These are phyloP conservation scores for Catharus minimus DNA, from an alignment of 2,113 vertebrate species.

Conservation along the genomic window DNA sequence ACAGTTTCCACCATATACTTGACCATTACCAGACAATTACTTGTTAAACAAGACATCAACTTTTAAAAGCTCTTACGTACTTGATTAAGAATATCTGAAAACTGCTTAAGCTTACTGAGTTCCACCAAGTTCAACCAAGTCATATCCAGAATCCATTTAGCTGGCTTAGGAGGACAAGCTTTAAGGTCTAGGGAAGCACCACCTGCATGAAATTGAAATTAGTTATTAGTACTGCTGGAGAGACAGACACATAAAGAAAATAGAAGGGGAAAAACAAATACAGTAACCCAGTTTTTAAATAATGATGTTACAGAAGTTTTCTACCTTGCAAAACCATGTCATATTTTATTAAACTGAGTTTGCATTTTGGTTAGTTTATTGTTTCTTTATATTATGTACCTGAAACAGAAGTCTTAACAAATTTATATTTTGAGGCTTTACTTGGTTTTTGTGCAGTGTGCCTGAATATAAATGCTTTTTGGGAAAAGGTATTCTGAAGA, in stretches of 20 bases:
- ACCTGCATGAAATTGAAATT: constrained; percentile 70
- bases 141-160: constrained; percentile 96
- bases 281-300: neutral
- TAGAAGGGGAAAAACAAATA: neutral
- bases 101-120: constrained; percentile 90
- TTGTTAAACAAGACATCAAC: neutral
- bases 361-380: neutral
- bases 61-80: constrained; percentile 66
- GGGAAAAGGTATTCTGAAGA: neutral
- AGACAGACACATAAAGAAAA: neutral
- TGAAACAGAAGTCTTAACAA: neutral
- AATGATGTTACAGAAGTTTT: neutral
- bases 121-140: constrained; percentile 96
- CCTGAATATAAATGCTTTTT: neutral
- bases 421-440: neutral
- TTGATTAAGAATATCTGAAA: constrained; percentile 89
- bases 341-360: neutral
- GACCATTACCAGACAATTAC: neutral
- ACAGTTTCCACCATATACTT: neutral
- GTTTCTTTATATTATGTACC: neutral
- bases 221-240: neutral
- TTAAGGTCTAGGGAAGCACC: constrained; percentile 95
- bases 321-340: neutral
- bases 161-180: constrained; percentile 89
- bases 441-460: neutral